A percentile compares a stretch with the other conserved stretches of the same genome.
phyloP scores from a whole-genome alignment of 2,888 invertebrate species.

The Aspidiotus destructor region DNA sequence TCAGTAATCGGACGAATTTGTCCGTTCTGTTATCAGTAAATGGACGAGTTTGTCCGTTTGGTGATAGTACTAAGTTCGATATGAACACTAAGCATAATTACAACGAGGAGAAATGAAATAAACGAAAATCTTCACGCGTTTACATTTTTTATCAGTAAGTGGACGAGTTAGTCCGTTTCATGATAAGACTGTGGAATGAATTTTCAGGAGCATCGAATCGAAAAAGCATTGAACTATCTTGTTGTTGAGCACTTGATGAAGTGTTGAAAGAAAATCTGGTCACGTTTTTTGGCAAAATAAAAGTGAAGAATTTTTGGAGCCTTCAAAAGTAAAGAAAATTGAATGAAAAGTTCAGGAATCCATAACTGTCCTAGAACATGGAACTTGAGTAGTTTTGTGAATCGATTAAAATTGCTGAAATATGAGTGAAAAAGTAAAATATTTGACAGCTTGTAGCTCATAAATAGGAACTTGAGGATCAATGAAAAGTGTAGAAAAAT shows the following conservation, averaged over 20 bases:
- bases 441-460: no score
- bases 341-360: no score
- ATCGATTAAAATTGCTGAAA: no score
- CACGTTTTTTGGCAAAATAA: neutral
- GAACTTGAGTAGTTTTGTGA: no score
- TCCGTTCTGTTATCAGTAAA: neutral
- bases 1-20: constrained; percentile 4
- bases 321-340: no score
- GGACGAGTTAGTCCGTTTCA: constrained; percentile 4
- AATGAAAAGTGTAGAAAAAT: no score
- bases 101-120: neutral
- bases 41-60: no score
- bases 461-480: no score
- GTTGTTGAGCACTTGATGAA: constrained; percentile 1
- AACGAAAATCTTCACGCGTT: constrained; percentile 1
- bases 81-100: neutral
- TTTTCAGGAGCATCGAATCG: constrained; percentile 2
- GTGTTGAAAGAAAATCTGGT: neutral
- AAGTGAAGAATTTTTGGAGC: no score
- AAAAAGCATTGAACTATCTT: neutral
- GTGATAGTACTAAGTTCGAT: neutral
- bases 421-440: no score
- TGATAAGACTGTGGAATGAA: neutral
- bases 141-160: constrained; percentile 3
- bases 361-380: no score